Base-by-base conservation (phyloP, 2,797 vertebrate genomes). In the Philypnodon macrostomus region DNA sequence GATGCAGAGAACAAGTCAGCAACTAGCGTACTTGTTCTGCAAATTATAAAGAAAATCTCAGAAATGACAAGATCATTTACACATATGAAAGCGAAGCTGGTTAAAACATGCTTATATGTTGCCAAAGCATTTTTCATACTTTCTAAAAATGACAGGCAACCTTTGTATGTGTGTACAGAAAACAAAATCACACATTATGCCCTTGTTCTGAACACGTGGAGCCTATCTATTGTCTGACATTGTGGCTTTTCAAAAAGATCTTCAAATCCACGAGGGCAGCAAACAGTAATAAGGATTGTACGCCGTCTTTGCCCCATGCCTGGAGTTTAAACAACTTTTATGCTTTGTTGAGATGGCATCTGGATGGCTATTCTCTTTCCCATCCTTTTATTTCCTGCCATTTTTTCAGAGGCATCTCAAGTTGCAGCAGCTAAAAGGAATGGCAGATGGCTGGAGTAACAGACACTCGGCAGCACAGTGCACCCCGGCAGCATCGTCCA, bases 361-460 rank as follows among this genome's bases (percentile, higher is more conserved):
- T 90, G 90, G 71, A 85, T 81, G 86, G 85, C 85, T 88, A 88
- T 89, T 88, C 88, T 87, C 83, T 77, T 77, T 81, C 83, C 83
- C 77, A 66, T 78, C 84, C 85, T 82, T 85, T 85, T 88, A 84
- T 85, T 87, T 84, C 70, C 75, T 83, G 78, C 82, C 76, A 76
- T 79, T 81, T 77, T n/a, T 78, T 62, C 52, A 0, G 74, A 62
- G 76, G 75, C 72, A 79, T 87, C 85, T 90, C 75, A 74, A 88
- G 88, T 92, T 92, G 89, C 90, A 85, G 80, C 58, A 71, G 81
- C 84, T 84, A 85, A 77, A 89, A 86, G 77, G 88, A 71, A 69
- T 41, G 81, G 90, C 91, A 94, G 91, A 93, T 91, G 89, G 90
- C 85, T 86, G 83, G 79, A 89, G 86, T 84, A 90, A 91, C 72